Evolutionary conservation across 2,113 vertebrate genomes (phyloP).

Genomic region (Hemiscyllium ocellatum): DNA sequence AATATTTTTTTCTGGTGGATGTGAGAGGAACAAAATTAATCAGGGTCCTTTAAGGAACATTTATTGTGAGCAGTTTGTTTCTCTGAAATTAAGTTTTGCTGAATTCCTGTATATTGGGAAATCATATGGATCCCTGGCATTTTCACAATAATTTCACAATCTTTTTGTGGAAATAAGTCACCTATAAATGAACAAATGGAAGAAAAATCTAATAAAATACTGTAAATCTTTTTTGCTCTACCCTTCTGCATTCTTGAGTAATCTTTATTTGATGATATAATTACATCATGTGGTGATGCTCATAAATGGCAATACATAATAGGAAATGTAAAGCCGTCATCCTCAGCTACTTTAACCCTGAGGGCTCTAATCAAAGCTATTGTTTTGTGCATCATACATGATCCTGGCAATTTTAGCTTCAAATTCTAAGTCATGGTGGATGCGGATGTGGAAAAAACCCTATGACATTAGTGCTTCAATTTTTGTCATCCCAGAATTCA

Average conservation of each 20-base stretch:
- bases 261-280: slow-evolving; percentile 29
- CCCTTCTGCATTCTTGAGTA: not conserved
- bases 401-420: not conserved
- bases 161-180: not conserved
- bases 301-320: not conserved
- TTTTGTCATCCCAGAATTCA: not conserved
- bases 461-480: not conserved
- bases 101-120: not conserved
- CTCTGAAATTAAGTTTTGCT: not conserved
- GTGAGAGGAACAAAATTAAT: not conserved
- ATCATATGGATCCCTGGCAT: not conserved
- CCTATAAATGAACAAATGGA: not conserved
- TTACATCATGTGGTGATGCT: not conserved
- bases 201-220: not conserved
- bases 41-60: not conserved
- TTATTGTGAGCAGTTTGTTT: not conserved
- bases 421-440: not conserved
- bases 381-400: not conserved
- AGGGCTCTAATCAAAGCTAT: not conserved
- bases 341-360: slow-evolving; percentile 8
- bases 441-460: not conserved
- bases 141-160: not conserved
- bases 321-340: not conserved
- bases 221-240: not conserved
- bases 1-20: not conserved